Evolutionary conservation across 1,140 invertebrate genomes (phyloP).

Genomic region (Caenorhabditis inopinata): DNA sequence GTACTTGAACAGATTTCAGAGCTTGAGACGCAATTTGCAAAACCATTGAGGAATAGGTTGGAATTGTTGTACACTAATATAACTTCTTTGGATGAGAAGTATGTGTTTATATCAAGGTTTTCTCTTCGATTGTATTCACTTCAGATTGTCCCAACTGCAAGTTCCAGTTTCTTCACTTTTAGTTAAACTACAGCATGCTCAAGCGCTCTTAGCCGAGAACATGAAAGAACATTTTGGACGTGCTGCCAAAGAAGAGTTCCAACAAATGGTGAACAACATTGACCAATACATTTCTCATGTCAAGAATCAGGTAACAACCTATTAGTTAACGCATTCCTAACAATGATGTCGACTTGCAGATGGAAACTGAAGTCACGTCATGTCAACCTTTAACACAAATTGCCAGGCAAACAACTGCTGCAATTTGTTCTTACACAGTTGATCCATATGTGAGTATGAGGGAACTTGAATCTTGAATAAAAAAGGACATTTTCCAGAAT

Average conservation of each 20-base stretch:
- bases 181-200: conserved; percentile 49
- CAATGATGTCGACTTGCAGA: conserved; percentile 50
- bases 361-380: conserved; percentile 56
- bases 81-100: conserved; percentile 41
- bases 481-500: conserved; percentile 34
- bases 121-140: background rate
- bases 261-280: conserved; percentile 35
- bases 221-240: conserved; percentile 41
- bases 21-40: conserved; percentile 20
- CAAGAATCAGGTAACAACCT: conserved; percentile 34
- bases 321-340: conserved; percentile 32
- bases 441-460: conserved; percentile 41
- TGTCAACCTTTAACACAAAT: conserved; percentile 54
- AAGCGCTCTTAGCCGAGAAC: conserved; percentile 43
- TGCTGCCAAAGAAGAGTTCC: conserved; percentile 48
- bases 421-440: conserved; percentile 43
- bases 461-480: background rate
- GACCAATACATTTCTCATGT: conserved; percentile 51
- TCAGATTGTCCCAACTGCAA: conserved; percentile 42
- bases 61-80: conserved; percentile 41
- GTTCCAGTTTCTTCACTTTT: conserved; percentile 46
- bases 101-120: background rate
- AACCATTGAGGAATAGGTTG: conserved; percentile 33
- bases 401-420: conserved; percentile 35
- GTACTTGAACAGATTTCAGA: conserved; percentile 41